Conservation (phyloP, 2,797 vertebrate species). For the Alca torda region DNA sequence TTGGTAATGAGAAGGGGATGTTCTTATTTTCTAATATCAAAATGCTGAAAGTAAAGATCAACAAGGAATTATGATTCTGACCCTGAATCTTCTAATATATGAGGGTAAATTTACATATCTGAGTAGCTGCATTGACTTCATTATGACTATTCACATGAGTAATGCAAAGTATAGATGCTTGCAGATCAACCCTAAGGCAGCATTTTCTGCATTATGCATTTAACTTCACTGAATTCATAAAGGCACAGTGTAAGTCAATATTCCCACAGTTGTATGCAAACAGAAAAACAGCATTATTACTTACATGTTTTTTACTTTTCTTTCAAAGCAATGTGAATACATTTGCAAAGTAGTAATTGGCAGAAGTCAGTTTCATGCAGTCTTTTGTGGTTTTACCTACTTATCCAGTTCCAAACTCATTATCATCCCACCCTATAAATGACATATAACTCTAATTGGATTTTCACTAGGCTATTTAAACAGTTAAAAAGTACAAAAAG, state of each 20-base stretch:
- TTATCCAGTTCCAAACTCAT: neutral
- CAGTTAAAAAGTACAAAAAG: neutral
- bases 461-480: neutral
- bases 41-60: neutral
- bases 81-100: neutral
- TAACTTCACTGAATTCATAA: neutral
- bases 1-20: neutral
- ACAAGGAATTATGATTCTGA: neutral
- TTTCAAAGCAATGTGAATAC: neutral
- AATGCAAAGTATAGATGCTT: neutral
- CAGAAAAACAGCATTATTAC: neutral
- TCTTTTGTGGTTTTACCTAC: neutral
- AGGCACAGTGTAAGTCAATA: neutral
- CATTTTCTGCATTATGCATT: neutral
- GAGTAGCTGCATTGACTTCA: neutral
- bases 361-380: neutral
- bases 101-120: neutral
- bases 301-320: neutral
- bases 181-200: neutral
- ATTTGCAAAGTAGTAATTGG: neutral
- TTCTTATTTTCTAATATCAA: neutral
- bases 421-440: neutral
- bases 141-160: neutral
- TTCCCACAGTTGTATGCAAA: neutral
- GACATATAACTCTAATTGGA: neutral